These are phyloP conservation scores for Aphidoletes aphidimyza DNA, from an alignment of 2,888 invertebrate genomes.

Conservation along the genomic window DNA sequence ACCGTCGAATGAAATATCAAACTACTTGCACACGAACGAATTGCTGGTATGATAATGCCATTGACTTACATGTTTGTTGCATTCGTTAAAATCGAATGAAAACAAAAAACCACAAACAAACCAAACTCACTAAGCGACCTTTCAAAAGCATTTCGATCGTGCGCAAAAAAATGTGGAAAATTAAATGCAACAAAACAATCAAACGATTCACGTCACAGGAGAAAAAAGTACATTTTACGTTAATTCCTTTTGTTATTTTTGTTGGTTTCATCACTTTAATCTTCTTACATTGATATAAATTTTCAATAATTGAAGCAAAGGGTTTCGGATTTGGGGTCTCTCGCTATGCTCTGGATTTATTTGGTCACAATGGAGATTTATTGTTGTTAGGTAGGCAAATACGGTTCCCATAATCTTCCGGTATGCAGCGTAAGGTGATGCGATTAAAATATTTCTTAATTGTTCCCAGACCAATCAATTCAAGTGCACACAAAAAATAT, in stretches of 20 bases:
- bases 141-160: not conserved
- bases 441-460: not conserved
- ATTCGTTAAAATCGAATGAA: not conserved
- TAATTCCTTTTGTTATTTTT: slow-evolving; percentile 23
- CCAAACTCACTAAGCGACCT: not conserved
- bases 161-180: slow-evolving; percentile 1
- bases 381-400: not conserved
- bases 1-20: not conserved
- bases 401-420: slow-evolving; percentile 9
- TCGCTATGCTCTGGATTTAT: not conserved
- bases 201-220: slow-evolving; percentile 33
- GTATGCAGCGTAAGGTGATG: not conserved
- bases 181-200: slow-evolving; percentile 50
- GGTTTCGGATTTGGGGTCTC: not conserved
- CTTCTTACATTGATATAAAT: slow-evolving; percentile 48
- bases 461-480: not conserved
- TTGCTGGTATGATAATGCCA: slow-evolving; percentile 45
- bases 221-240: not conserved
- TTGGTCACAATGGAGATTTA: slow-evolving; percentile 6
- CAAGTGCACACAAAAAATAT: too few species aligned
- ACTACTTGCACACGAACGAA: slow-evolving; percentile 43
- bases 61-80: slow-evolving; percentile 12
- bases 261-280: not conserved
- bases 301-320: slow-evolving; percentile 31
- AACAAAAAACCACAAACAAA: not conserved